Conservation (phyloP, 1,140 invertebrate species). For the Nasonia giraulti region DNA sequence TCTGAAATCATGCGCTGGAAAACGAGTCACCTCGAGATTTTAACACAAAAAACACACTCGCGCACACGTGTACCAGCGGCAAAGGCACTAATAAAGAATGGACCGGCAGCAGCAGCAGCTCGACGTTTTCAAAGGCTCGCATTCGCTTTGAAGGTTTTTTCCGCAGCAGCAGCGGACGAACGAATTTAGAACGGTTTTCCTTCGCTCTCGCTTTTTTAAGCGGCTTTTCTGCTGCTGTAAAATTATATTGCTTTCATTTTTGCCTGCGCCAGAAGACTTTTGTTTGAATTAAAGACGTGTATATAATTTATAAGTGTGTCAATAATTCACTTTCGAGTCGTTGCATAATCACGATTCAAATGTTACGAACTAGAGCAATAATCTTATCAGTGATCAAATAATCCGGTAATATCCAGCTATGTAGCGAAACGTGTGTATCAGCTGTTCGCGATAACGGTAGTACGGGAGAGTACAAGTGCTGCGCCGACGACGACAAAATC, state of each 20-base stretch:
- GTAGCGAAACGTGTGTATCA: no score
- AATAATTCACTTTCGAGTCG: no score
- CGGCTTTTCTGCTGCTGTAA: conserved; percentile 11
- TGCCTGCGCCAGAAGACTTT: neutral
- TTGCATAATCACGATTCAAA: no score
- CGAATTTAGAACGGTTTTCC: conserved; percentile 8
- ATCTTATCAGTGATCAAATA: no score
- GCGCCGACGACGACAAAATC: no score
- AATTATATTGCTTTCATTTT: neutral
- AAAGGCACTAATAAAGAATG: conserved; percentile 5
- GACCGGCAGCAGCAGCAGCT: neutral
- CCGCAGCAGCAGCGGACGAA: neutral
- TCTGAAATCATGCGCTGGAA: neutral
- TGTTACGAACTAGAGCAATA: no score
- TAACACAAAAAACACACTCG: neutral
- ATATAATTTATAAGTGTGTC: no score
- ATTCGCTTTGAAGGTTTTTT: conserved; percentile 6
- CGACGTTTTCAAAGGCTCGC: conserved; percentile 3
- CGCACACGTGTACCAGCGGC: neutral
- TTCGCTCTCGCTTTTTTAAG: conserved; percentile 37
- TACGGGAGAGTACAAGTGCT: no score
- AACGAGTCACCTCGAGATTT: neutral
- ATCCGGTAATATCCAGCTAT: no score
- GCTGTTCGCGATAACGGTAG: no score
- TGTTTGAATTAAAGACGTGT: neutral